Evolutionary conservation across 2,888 invertebrate species (phyloP).

Genomic region (Platycheirus rosarum): DNA sequence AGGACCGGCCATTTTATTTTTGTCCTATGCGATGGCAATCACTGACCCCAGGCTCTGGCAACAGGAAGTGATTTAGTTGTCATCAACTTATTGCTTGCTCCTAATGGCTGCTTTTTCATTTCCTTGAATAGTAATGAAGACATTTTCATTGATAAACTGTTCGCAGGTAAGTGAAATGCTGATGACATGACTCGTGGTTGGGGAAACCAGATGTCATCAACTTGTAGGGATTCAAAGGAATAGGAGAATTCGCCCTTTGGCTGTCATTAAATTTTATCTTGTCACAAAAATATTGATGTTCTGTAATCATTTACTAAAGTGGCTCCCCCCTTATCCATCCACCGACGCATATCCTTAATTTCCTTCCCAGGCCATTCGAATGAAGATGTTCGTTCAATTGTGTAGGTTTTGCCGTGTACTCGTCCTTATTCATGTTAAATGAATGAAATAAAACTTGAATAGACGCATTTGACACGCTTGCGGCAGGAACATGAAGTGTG

Average conservation of each 20-base stretch:
- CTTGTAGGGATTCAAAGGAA: not conserved
- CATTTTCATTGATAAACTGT: conserved; percentile 17
- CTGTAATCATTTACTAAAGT: conserved; percentile 44
- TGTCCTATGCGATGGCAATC: not conserved
- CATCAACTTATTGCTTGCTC: conserved; percentile 14
- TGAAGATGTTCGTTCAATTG: conserved; percentile 18
- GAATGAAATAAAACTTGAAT: conserved; percentile 61
- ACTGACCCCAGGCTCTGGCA: no score
- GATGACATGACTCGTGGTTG: not conserved
- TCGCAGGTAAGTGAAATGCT: not conserved
- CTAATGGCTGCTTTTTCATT: conserved; percentile 5
- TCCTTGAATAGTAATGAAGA: conserved; percentile 16
- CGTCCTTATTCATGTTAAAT: conserved; percentile 9
- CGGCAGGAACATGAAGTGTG: not conserved
- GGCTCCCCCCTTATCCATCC: not conserved
- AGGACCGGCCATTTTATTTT: not conserved
- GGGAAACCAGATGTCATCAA: conserved; percentile 26
- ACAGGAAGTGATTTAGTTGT: conserved; percentile 16
- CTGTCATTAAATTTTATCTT: conserved; percentile 29
- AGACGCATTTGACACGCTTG: conserved; percentile 35
- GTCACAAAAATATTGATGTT: conserved; percentile 47
- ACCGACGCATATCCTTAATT: not conserved
- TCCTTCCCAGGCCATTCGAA: not conserved
- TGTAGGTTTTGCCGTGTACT: conserved; percentile 1
- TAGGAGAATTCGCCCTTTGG: conserved; percentile 1